Base-by-base conservation (phyloP, 2,113 vertebrate species). In the Illadopsis cleaveri region DNA sequence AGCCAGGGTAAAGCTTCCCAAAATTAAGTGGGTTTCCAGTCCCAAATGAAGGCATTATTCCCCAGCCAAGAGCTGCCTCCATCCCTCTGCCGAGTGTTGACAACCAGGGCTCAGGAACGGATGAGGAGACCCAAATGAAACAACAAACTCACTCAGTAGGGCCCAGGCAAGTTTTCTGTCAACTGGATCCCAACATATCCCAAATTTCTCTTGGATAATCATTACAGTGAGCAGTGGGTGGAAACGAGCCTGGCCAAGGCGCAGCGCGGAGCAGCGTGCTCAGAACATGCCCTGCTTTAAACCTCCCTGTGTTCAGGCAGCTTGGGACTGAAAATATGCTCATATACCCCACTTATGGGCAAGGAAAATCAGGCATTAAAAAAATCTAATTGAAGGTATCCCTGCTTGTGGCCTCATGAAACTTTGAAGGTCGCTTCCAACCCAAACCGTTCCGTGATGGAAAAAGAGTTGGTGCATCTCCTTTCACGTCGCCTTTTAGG, bases 391-490 rank as follows among this genome's bases (percentile, higher is more conserved):
- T 33, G 22, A 19, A 27, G 37, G 33, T 10, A 44, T 10, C 62
- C 62, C 28, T 33, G 22, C 54, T 37, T 5, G 8, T 33, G 72
- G 14, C 62, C 37, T 33, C 37, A 19, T 10, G 14, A 12, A 12
- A 33, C 9, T 69, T 51, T 11, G 22, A 33, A 60, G 15, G 27
- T 15, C 0, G 0, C 53, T 77, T 77, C 37, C 27, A 7, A 22
- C 21, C 31, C 53, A 22, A 37, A 44, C 3, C 0, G 0, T 15
- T 21, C 31, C 4, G 0, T 5, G 37, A 8, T 10, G 25, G 31
- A 42, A 35, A 89, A 86, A 27, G 12, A 65, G 31, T 18, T 2
- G 7, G 19, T 31, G 35, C 16, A 11, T 27, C 44, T 54, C n/a
- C 60, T 89, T 86, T 51, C 40, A 44, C 0, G 0, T 53, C 12